Conservation (phyloP, 2,888 invertebrate species). For the Chrysopilus asiliformis region DNA sequence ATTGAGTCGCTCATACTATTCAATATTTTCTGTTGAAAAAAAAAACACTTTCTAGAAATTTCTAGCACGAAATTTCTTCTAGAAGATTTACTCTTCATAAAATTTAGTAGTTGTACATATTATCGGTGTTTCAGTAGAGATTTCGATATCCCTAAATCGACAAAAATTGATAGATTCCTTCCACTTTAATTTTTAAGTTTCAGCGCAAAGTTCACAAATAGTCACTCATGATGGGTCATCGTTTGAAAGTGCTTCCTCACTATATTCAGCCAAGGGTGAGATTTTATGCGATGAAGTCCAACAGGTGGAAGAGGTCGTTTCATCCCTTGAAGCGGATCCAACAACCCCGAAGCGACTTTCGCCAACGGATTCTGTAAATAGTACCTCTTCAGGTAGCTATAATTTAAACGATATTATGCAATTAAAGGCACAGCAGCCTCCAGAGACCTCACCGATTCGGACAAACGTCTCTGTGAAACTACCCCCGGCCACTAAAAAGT, state of each 20-base stretch:
- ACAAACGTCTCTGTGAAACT: constrained; percentile 7
- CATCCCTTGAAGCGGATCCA: constrained; percentile 2
- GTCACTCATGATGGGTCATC: constrained; percentile 65
- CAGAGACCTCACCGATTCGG: constrained; percentile 13
- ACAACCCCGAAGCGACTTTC: constrained; percentile 19
- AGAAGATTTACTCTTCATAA: too few relatives aligned
- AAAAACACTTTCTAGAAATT: too few relatives aligned
- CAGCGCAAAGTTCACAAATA: constrained; percentile 37
- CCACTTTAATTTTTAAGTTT: constrained; percentile 20
- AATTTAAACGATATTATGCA: constrained; percentile 34
- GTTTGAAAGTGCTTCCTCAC: constrained; percentile 75
- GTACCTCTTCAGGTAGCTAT: constrained; percentile 45
- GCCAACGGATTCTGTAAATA: constrained; percentile 43
- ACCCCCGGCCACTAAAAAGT: constrained; percentile 25
- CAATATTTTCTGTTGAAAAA: too few relatives aligned
- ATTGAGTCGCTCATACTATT: too few relatives aligned
- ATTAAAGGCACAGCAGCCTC: constrained; percentile 15
- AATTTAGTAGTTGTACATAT: too few relatives aligned
- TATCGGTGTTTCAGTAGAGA: too few relatives aligned
- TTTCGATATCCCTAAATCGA: too few relatives aligned
- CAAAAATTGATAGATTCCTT: too few relatives aligned
- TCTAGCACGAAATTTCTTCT: too few relatives aligned
- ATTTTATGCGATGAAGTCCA: constrained; percentile 49
- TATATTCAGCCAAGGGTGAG: constrained; percentile 66
- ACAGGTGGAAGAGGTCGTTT: constrained; percentile 33